phyloP scores from a whole-genome alignment of 2,797 vertebrate genomes.

The Alauda arvensis region DNA sequence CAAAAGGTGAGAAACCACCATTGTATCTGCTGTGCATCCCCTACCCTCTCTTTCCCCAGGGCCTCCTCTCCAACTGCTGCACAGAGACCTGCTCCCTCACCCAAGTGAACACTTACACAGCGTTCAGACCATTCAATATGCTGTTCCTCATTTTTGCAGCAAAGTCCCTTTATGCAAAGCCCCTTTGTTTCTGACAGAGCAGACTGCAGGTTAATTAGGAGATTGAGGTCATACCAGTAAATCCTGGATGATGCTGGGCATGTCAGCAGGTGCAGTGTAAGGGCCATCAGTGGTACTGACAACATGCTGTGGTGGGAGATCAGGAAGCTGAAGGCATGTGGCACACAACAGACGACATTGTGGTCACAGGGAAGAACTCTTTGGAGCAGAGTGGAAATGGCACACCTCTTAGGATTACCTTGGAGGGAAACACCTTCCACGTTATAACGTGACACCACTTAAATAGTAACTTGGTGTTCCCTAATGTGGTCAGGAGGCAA shows the following conservation, averaged over 20 bases:
- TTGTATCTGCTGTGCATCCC: not conserved
- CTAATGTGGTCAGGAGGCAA: not conserved
- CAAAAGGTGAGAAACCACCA: slow-evolving; percentile 11
- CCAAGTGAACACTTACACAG: not conserved
- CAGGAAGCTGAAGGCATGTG: not conserved
- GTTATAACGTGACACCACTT: not conserved
- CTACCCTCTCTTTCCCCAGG: not conserved
- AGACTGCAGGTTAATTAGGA: not conserved
- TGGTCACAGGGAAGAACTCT: not conserved
- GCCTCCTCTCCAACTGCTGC: not conserved
- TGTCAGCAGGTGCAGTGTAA: not conserved
- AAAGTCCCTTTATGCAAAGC: not conserved
- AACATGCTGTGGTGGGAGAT: not conserved
- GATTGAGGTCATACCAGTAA: not conserved
- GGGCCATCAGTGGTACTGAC: not conserved
- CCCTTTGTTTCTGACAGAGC: not conserved
- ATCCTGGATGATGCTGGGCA: not conserved
- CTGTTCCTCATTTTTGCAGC: not conserved
- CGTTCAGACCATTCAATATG: not conserved
- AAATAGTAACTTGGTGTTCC: not conserved
- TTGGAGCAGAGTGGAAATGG: not conserved
- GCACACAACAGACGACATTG: not conserved
- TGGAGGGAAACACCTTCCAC: not conserved
- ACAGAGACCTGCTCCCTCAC: not conserved
- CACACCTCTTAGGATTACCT: not conserved